A percentile compares a stretch with the other conserved stretches of the same genome.
phyloP scores from a whole-genome alignment of 2,113 vertebrate genomes.

The Ophthalmolycus amberensis region DNA sequence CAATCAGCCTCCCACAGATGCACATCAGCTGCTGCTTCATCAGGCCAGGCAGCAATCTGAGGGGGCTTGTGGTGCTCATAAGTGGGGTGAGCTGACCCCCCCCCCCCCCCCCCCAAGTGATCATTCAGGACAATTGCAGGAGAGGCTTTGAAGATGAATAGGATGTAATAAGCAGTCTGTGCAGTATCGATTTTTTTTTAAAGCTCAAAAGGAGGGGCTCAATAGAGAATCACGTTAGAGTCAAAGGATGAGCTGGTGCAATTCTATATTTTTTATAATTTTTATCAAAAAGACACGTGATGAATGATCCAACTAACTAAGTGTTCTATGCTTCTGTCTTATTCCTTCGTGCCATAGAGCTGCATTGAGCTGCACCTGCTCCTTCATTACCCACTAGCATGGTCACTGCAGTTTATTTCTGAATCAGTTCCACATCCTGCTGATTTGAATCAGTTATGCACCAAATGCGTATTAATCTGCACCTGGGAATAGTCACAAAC shows the following conservation, averaged over 20 bases:
- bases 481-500: too few species aligned
- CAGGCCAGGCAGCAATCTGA: slow-evolving; percentile 9
- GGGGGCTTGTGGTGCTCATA: neutral
- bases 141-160: slow-evolving; percentile 1
- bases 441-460: too few species aligned
- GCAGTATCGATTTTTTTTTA: neutral
- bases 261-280: too few species aligned
- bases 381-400: neutral
- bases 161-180: neutral
- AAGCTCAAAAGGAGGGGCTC: neutral
- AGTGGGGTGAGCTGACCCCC: slow-evolving; percentile 13
- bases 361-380: neutral
- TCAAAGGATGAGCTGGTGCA: neutral
- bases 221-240: neutral
- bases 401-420: neutral
- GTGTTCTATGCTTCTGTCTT: too few species aligned
- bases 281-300: too few species aligned
- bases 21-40: slow-evolving; percentile 39
- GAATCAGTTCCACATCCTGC: neutral
- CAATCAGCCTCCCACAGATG: slow-evolving; percentile 49
- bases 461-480: too few species aligned
- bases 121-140: neutral
- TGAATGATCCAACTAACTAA: too few species aligned
- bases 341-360: neutral
- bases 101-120: slow-evolving; percentile 4